Evolutionary conservation across 2,797 vertebrate genomes (phyloP).

Genomic region (Cyclura pinguis): DNA sequence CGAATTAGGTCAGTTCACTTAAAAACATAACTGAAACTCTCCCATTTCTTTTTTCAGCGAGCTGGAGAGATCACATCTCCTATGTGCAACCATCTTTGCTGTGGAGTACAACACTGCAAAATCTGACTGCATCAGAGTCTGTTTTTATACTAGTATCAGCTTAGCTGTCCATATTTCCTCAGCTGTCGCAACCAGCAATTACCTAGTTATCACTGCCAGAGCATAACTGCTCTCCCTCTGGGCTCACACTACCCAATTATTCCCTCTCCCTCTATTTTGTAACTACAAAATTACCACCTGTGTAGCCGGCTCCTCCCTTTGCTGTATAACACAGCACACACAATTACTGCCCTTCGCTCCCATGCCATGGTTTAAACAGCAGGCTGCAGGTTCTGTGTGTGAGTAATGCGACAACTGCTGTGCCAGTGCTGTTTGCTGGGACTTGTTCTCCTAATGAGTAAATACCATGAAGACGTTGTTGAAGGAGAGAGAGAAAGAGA

Average conservation of each 20-base stretch:
- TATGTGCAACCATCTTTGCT: background rate
- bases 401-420: background rate
- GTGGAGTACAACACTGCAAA: background rate
- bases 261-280: background rate
- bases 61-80: background rate
- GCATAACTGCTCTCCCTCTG: background rate
- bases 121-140: background rate
- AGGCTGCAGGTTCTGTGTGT: background rate
- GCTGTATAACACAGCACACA: background rate
- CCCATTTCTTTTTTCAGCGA: background rate
- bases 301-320: background rate
- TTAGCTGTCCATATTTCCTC: background rate
- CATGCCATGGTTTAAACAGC: slow-evolving; percentile 21
- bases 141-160: background rate
- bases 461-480: background rate
- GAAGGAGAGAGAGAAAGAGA: background rate
- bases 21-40: background rate
- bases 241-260: background rate
- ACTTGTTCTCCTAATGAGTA: background rate
- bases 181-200: background rate
- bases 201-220: slow-evolving; percentile 21
- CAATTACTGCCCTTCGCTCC: background rate
- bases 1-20: background rate
- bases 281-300: slow-evolving; percentile 15
- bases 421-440: background rate